Conservation (phyloP, 1,140 invertebrate species). For the Batillaria attramentaria region DNA sequence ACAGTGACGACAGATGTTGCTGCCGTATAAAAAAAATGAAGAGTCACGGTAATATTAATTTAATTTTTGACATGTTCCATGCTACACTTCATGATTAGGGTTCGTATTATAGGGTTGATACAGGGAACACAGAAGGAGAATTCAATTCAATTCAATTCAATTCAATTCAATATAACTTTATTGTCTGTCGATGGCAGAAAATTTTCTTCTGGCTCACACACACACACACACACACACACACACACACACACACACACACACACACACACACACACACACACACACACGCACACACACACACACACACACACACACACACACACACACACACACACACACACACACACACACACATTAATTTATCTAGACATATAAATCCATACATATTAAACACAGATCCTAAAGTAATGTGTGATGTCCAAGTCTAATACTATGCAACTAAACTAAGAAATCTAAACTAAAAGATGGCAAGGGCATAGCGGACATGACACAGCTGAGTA, state of each 20-base stretch:
- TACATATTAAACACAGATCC: no score
- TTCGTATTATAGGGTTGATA: no score
- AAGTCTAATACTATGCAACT: neutral
- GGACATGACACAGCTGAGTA: neutral
- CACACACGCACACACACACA: conserved; percentile 8
- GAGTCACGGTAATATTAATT: no score
- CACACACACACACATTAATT: neutral
- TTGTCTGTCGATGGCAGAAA: neutral
- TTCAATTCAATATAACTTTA: no score
- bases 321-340: conserved; percentile 13
- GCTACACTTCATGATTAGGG: no score
- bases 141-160: no score
- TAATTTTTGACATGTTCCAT: no score
- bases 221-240: neutral
- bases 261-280: conserved; percentile 9
- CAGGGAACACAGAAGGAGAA: no score
- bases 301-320: conserved; percentile 6
- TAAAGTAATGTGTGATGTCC: no score
- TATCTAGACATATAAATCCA: neutral
- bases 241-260: conserved; percentile 9
- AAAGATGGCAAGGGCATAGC: neutral
- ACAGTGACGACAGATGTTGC: no score
- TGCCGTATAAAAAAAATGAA: no score
- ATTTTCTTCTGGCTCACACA: neutral
- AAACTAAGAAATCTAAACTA: neutral